Evolutionary conservation across 2,888 invertebrate genomes (phyloP), one percentile per base, ranked within the genome.

Genomic region (Athripsodes cinereus): DNA sequence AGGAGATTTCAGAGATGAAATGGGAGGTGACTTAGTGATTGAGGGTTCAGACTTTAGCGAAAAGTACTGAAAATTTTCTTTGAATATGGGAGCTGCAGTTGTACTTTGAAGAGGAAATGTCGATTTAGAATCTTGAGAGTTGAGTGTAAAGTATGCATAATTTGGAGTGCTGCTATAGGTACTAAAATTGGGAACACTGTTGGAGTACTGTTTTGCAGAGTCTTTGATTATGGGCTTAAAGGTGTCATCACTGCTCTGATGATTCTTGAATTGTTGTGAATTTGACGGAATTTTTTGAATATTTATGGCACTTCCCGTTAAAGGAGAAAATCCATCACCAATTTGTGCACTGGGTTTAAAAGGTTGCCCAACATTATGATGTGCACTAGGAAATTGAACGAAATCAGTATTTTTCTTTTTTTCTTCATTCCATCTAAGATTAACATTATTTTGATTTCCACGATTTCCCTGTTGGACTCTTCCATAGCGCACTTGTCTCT

Each of bases 21-120:
- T 75, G 35, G 79, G 82, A 49, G 82, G 81, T 56, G 79, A 77
- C 68, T 80, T 82, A 18, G 81, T 79, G 47, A 82, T 80, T 34
- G 64, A 47, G 22, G 59, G 34, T 21, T 22, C 26, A 46, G 53
- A 59, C 49, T 59, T 59, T 22, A 59, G 46, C 5, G 63, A 59
- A 55, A 63, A 63, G 19, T 58, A 63, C 26, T 59, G 59, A 56
- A 61, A 62, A 48, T 60, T 59, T 16, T 62, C 62, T 40, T 62
- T 60, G 18, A 56, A 58, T 10, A 60, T 22, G 8, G 62, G 51
- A 44, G 22, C 49, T 47, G 57, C 61, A 55, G 58, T 67, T 18
- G 66, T 57, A 63, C 63, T 31, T 3, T 40, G 40, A 65, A 63
- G 53, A 59, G 61, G n/a, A 62, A 55, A 59, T 8, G 61, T 48